Evolutionary conservation across 2,797 vertebrate genomes (phyloP), one percentile per base, ranked within the genome.

Genomic region (Anabacerthia variegaticeps): DNA sequence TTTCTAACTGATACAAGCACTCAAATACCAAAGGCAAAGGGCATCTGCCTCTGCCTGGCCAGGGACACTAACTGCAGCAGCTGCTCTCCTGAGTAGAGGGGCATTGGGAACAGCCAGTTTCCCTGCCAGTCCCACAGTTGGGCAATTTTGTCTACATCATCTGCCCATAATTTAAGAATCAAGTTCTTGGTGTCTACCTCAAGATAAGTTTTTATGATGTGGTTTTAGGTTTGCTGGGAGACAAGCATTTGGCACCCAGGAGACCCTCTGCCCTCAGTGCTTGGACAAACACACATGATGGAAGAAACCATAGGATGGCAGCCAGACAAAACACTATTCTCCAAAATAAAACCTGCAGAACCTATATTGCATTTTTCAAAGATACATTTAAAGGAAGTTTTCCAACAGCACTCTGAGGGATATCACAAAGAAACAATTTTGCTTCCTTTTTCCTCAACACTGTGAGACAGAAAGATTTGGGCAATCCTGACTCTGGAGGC

Each of bases 271-370:
- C 27, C 41, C 77, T 26, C 3, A 0, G 14, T 27, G 51, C 46
- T 54, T 4, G 0, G 49, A 23, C 55, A 82, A 71, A 68, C 7
- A 85, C 1, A 0, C 24, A 23, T 0, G 0, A 32, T 34, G 3
- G 54, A 88, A 65, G 23, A 72, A 24, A 48, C 58, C 3, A 2
- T 1, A 46, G 46, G 10, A 46, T 10, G 0, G 6, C 34, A 91
- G 30, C 24, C 41, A 65, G 41, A 41, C 17, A 68, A 63, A 26
- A 28, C 3, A 5, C 46, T 56, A 2, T 18, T 67, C 58, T 83
- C 54, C 54, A 79, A 91, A 78, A 75, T 17, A 54, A 80, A 76
- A 59, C 41, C 46, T 54, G 14, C 44, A 68, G 37, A 88, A 82
- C n/a, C 26, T 43, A 46, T 20, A 85, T 3, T 39, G 5, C 10